Evolutionary conservation across 2,113 vertebrate genomes (phyloP), one percentile per base, ranked within the genome.

Genomic region (Pungitius pungitius): DNA sequence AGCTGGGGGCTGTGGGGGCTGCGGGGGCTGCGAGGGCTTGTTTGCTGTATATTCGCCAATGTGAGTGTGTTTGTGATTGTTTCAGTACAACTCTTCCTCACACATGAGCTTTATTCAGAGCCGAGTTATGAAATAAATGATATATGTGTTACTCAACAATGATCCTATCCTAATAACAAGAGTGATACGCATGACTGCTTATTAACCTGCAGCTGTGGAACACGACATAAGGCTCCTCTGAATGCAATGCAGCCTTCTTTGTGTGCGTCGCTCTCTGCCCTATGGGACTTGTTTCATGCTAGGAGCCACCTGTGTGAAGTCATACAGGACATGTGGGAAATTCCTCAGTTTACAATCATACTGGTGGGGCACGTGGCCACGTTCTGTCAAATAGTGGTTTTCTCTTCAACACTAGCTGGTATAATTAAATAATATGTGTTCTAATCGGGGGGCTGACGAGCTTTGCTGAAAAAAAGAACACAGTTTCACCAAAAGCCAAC

Each of bases 71-170:
- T 30, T 30, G 30, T 30, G 30, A 3, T 30, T 30, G 30, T 30
- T 30, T 30, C 30, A 30, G 30, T 30, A 30, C 45, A 20, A 47
- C 17, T 47, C 20, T 47, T 47, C 45, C 17, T 47, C 45, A 47
- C 45, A 47, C 45, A 20, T 18, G 24, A 65, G 70, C 22, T 56
- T 49, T 45, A 37, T 57, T 57, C 57, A 64, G 3, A 56, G 39
- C 18, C 17, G 18, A 30, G 26, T 39, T 24, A 49, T 13, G 24
- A 1, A 47, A 33, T 57, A 11, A 17, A 60, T 33, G 12, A 22
- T 24, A 8, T 49, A 39, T 18, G 4, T 35, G 15, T 45, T 45
- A 76, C 37, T 52, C 2, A n/a, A n/a, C 12, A 59, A 42, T 30
- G 17, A 27, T 26, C 30, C 4, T 45, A 5, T 43, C 54, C 12